Percentiles rank a stretch among this genome's conserved stretches.
phyloP scores from a whole-genome alignment of 2,888 invertebrate species.

The Xylota segnis region DNA sequence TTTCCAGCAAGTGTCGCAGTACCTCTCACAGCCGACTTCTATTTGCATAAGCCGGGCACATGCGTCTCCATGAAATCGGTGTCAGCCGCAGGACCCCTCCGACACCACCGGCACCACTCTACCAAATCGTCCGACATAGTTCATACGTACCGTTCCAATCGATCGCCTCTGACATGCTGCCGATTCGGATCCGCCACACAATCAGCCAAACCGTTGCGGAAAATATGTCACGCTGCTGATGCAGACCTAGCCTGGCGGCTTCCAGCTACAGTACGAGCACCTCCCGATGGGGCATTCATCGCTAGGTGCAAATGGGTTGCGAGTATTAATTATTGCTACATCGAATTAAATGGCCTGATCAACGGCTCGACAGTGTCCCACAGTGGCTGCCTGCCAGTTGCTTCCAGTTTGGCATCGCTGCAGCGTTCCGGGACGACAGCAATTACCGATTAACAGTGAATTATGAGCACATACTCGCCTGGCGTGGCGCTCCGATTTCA shows the following conservation, averaged over 20 bases:
- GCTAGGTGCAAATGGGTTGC: conserved; percentile 75
- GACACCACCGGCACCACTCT: neutral
- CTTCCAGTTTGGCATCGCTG: conserved; percentile 61
- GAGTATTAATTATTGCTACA: conserved; percentile 76
- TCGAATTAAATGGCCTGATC: conserved; percentile 74
- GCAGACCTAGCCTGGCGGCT: conserved; percentile 21
- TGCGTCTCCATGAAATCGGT: conserved; percentile 20
- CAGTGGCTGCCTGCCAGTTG: conserved; percentile 49
- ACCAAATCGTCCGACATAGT: conserved; percentile 60
- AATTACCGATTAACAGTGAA: conserved; percentile 76
- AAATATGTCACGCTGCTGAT: conserved; percentile 66
- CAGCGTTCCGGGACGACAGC: conserved; percentile 69
- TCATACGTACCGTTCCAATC: conserved; percentile 71
- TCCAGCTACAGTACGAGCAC: conserved; percentile 4
- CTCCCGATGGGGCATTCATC: conserved; percentile 71
- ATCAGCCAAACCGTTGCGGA: conserved; percentile 58
- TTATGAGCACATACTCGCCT: conserved; percentile 70
- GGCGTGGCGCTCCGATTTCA: conserved; percentile 74
- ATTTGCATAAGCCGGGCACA: conserved; percentile 45
- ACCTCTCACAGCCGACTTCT: conserved; percentile 15
- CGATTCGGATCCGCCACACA: conserved; percentile 66
- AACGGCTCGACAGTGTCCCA: conserved; percentile 57
- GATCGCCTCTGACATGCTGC: conserved; percentile 73
- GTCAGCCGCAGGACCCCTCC: conserved; percentile 28
- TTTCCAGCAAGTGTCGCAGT: conserved; percentile 30